These are phyloP conservation scores for Xanthorhoe spadicearia DNA, from an alignment of 2,888 invertebrate genomes.

Conservation along the genomic window DNA sequence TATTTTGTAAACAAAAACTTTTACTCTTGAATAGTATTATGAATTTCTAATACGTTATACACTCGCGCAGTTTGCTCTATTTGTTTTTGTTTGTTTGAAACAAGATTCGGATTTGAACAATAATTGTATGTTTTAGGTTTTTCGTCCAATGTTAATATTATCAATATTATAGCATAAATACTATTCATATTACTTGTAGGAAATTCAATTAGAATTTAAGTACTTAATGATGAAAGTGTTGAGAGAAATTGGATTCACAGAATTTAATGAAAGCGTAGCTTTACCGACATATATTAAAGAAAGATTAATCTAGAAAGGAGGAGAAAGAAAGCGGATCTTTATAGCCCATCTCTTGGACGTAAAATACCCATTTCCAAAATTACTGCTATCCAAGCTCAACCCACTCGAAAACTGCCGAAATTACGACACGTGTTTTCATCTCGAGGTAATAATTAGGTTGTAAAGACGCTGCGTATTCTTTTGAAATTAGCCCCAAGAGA, in stretches of 20 bases:
- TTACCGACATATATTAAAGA: not conserved
- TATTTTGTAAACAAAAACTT: conserved; percentile 73
- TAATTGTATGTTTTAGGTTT: not conserved
- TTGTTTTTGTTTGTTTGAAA: conserved; percentile 42
- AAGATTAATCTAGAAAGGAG: not conserved
- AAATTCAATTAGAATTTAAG: not conserved
- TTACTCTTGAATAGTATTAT: conserved; percentile 60
- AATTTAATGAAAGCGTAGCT: not conserved
- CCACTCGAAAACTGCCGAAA: conserved; percentile 32
- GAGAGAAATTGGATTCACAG: conserved; percentile 1
- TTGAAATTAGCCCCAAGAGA: conserved; percentile 41
- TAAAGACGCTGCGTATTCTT: conserved; percentile 44
- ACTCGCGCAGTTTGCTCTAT: conserved; percentile 44
- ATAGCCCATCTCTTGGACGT: conserved; percentile 12
- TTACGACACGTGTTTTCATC: conserved; percentile 39
- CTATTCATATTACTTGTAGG: not conserved
- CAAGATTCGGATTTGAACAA: conserved; percentile 20
- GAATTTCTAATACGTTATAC: conserved; percentile 61
- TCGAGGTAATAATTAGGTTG: conserved; percentile 43
- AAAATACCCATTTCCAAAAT: conserved; percentile 26
- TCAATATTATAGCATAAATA: not conserved
- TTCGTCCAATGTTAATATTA: not conserved
- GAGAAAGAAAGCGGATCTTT: conserved; percentile 8
- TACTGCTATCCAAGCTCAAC: conserved; percentile 23
- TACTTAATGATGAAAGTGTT: not conserved